A percentile compares a stretch with the other conserved stretches of the same genome.
phyloP scores from a whole-genome alignment of 1,140 invertebrate genomes.

The Drosophila saltans region DNA sequence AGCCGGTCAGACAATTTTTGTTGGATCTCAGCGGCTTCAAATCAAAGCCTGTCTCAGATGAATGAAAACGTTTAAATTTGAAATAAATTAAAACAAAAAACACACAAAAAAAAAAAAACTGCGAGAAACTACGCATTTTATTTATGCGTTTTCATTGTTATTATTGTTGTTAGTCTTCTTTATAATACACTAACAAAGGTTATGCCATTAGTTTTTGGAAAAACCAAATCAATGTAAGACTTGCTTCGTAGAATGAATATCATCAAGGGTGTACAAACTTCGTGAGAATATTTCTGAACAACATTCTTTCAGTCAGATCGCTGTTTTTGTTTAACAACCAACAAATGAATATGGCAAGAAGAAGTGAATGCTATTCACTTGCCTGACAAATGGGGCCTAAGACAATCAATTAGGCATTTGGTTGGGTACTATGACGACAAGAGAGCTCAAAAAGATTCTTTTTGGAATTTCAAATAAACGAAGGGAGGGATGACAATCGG shows the following conservation, averaged over 20 bases:
- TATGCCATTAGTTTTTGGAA: too few species aligned
- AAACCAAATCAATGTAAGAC: too few species aligned
- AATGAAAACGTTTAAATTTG: conserved; percentile 75
- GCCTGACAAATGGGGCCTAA: conserved; percentile 63
- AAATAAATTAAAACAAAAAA: conserved; percentile 65
- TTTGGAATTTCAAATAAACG: conserved; percentile 39
- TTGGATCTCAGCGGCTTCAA: conserved; percentile 35
- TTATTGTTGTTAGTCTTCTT: conserved; percentile 56
- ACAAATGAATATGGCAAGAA: background rate
- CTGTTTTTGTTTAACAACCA: background rate
- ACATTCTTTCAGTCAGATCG: too few species aligned
- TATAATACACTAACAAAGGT: conserved; percentile 49
- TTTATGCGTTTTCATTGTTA: conserved; percentile 37
- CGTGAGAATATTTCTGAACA: too few species aligned
- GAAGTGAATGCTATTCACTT: conserved; percentile 14
- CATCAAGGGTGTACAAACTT: background rate
- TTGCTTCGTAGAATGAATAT: background rate
- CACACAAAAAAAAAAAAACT: conserved; percentile 19
- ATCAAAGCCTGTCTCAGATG: conserved; percentile 70
- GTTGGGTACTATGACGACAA: conserved; percentile 30
- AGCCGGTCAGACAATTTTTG: background rate
- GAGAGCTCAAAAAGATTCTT: conserved; percentile 18
- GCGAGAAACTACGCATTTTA: conserved; percentile 73
- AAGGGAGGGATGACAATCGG: background rate
- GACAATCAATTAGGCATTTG: conserved; percentile 74